Percentiles rank a stretch among this genome's conserved stretches.
Conservation (phyloP, 2,797 vertebrate genomes). For the Chrysocyon brachyurus region DNA sequence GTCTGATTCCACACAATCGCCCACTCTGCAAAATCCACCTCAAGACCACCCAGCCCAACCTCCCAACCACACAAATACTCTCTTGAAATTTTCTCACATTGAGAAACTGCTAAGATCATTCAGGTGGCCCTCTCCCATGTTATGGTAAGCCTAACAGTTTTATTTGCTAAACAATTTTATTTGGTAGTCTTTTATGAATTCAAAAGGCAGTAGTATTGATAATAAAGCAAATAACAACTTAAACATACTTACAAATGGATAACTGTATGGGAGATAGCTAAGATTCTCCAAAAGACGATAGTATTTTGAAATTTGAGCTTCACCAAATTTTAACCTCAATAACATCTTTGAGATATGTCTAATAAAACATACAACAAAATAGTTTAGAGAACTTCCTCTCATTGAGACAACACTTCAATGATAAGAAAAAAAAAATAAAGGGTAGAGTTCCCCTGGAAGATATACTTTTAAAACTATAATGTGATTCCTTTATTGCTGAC, state of each 20-base stretch:
- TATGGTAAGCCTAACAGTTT: neutral
- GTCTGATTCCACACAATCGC: rapidly evolving
- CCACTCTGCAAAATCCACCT: rapidly evolving
- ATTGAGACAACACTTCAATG: neutral
- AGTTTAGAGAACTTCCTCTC: neutral
- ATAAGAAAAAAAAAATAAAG: neutral
- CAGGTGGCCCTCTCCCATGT: neutral
- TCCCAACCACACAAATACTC: no score
- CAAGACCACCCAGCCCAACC: rapidly evolving
- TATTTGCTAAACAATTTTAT: neutral
- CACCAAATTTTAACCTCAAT: neutral
- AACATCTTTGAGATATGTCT: neutral
- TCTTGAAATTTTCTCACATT: neutral
- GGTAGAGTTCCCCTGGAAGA: slow-evolving; percentile 9
- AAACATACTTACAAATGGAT: neutral
- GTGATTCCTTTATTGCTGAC: slow-evolving; percentile 35
- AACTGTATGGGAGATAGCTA: neutral
- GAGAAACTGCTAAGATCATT: neutral
- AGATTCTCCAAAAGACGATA: neutral
- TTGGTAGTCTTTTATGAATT: neutral
- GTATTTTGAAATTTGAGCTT: neutral
- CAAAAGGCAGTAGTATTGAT: neutral
- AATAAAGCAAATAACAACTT: neutral
- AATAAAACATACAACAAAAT: neutral
- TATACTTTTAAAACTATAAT: slow-evolving; percentile 38